Evolutionary conservation across 2,888 invertebrate genomes (phyloP), one percentile per base, ranked within the genome.

Genomic region (Colletes collaris): DNA sequence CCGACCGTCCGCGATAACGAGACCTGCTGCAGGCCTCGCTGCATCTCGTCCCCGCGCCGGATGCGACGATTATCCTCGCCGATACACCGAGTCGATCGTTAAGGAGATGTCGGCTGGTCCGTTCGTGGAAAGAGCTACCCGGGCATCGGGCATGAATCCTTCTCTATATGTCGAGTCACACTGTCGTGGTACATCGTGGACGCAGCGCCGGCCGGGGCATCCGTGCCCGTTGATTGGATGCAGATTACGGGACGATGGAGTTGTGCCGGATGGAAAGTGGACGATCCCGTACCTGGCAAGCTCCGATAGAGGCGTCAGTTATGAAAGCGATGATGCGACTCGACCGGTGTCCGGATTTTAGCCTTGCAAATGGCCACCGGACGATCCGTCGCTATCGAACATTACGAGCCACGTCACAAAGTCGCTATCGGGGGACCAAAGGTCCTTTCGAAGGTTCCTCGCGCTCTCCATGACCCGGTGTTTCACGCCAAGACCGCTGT

Each of bases 11-110:
- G 73, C 74, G 86, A 86, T 86, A 86, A 86, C 81, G 76, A 86
- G 83, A 84, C 44, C 50, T 59, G 27, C 50, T 65, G 79, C 79
- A 63, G 75, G 7, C 40, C 82, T 76, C 63, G 16, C 50, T 64
- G 79, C 79, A 62, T 81, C 84, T 78, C 76, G 82, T 78, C 77
- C 67, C 62, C 62, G 84, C 85, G 89, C 90, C 90, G 91, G 91
- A 91, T 90, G 89, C 88, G 89, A 90, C 89, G 89, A 90, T 91
- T 91, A 90, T 91, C 89, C 89, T 76, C 72, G 84, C 83, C 89
- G 91, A 90, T 91, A 90, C 88, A 87, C 79, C 70, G 71, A 68
- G 80, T 84, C 88, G 89, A 89, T 90, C 89, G 89, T 89, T 88
- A 88, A 88, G 87, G 87, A 84, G 87, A 88, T 89, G 89, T 88